Conservation (phyloP, 2,888 invertebrate genomes). For the Hydrotaea cyrtoneurina region DNA sequence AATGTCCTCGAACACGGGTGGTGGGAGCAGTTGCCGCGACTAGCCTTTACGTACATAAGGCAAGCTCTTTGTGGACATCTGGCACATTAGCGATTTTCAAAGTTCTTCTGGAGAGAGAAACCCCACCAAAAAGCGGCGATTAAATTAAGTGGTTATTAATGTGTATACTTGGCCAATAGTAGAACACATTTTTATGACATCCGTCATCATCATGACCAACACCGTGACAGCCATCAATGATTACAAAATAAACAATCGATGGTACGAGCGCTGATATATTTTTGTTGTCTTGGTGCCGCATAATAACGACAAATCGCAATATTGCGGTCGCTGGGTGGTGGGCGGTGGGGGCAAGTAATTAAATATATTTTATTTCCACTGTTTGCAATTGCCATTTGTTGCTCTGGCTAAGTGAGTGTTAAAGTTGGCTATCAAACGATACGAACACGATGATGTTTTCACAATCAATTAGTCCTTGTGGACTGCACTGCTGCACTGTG, state of each 20-base stretch:
- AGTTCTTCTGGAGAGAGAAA: too few relatives aligned
- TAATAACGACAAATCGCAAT: not conserved
- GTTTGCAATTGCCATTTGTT: not conserved
- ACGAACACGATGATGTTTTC: not conserved
- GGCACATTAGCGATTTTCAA: too few relatives aligned
- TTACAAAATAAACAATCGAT: conserved; percentile 2
- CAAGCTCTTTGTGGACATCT: too few relatives aligned
- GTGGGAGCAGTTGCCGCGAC: too few relatives aligned
- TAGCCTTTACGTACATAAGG: too few relatives aligned
- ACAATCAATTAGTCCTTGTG: not conserved
- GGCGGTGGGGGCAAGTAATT: not conserved
- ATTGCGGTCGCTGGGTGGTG: not conserved
- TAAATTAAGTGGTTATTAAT: conserved; percentile 39
- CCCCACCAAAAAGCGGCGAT: not conserved
- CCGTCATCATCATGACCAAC: not conserved
- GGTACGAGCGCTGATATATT: not conserved
- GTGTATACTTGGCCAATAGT: conserved; percentile 7
- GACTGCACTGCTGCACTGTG: not conserved
- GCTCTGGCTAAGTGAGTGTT: not conserved
- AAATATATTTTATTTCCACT: not conserved
- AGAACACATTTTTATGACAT: conserved; percentile 32
- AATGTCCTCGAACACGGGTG: too few relatives aligned
- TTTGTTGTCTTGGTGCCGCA: not conserved
- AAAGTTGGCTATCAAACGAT: not conserved
- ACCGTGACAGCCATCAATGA: not conserved